phyloP scores from a whole-genome alignment of 2,797 vertebrate species.

The Eulemur mongoz region DNA sequence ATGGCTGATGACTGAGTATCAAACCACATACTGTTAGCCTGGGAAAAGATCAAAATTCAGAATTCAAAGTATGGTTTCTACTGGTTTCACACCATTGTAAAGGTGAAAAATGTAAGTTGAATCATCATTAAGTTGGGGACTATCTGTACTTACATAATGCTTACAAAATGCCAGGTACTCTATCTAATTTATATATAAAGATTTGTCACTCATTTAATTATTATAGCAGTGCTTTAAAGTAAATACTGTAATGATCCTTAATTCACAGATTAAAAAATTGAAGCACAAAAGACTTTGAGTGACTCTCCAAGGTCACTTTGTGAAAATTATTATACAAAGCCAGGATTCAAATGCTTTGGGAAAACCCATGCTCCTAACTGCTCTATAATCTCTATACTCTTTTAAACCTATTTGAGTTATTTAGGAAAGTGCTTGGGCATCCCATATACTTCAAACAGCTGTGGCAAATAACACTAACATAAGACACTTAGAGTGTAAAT shows the following conservation, averaged over 20 bases:
- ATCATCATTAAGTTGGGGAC: background rate
- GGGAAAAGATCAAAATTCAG: background rate
- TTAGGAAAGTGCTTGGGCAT: background rate
- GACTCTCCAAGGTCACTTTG: background rate
- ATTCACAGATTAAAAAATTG: background rate
- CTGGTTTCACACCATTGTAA: background rate
- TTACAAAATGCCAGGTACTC: background rate
- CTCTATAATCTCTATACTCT: background rate
- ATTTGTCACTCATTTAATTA: background rate
- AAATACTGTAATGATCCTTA: background rate
- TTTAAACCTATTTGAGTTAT: background rate
- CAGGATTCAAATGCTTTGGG: background rate
- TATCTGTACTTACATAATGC: background rate
- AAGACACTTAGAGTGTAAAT: background rate
- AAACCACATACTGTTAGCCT: no score
- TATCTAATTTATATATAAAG: background rate
- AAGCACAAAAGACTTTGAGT: background rate
- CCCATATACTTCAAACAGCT: background rate
- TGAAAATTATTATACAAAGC: background rate
- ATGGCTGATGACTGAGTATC: background rate
- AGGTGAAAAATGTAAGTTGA: background rate
- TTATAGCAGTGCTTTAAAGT: background rate
- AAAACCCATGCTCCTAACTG: background rate
- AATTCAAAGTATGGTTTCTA: background rate
- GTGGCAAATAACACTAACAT: background rate